Evolutionary conservation across 2,797 vertebrate species (phyloP).

Genomic region (Notolepis coatsorum): DNA sequence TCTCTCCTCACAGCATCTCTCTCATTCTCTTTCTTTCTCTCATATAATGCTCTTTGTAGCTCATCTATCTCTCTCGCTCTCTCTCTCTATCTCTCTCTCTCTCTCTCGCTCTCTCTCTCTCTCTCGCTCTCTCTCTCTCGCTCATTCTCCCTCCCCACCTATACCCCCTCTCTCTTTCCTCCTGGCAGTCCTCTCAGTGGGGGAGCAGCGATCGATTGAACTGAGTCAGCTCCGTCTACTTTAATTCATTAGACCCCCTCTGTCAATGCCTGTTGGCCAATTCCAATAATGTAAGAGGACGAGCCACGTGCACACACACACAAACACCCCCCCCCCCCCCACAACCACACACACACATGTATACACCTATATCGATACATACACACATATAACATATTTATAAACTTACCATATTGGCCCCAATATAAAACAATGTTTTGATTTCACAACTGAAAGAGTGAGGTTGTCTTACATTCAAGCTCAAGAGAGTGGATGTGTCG

Average conservation of each 20-base stretch:
- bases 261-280: constrained; percentile 81
- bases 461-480: too few species aligned
- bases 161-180: constrained; percentile 25
- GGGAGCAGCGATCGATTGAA: constrained; percentile 79
- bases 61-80: constrained; percentile 10
- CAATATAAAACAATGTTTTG: too few species aligned
- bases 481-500: too few species aligned
- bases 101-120: constrained; percentile 35
- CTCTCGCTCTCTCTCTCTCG: constrained; percentile 48
- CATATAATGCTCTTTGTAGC: constrained; percentile 10
- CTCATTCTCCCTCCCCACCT: background rate
- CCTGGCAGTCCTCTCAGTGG: constrained; percentile 56
- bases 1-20: constrained; percentile 35
- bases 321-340: too few species aligned
- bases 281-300: constrained; percentile 80
- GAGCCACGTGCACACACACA: constrained; percentile 36
- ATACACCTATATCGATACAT: too few species aligned
- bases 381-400: too few species aligned
- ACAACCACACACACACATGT: too few species aligned
- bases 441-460: too few species aligned
- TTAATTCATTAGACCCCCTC: constrained; percentile 83
- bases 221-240: constrained; percentile 85
- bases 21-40: constrained; percentile 48
- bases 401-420: too few species aligned
- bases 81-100: constrained; percentile 34